Base-by-base conservation (phyloP, 2,888 invertebrate species). In the Heliconius aoede region DNA sequence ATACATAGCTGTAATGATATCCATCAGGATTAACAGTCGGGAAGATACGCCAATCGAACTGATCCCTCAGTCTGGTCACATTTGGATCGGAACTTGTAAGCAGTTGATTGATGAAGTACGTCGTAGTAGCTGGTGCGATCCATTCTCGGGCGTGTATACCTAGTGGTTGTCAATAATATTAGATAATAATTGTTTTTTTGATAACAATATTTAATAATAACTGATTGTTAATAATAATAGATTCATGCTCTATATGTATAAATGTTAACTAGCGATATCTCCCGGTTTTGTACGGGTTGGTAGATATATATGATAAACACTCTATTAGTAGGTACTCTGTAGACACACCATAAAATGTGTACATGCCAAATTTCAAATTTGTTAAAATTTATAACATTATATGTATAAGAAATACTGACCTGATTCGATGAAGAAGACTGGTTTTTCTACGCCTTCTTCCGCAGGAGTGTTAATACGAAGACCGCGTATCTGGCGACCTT, bases 1-100 rank as follows among this genome's bases (percentile, higher is more conserved):
- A 87, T 0, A 93, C 95, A 83, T 96, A 96, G 3, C 96, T 96
- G 87, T 96, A 96, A 61, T 95, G 96, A 85, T 96, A 97, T 24
- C 97, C 97, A 87, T 97, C 97, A 71, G 97, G 97, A 88, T 97
- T 97, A 80, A 96, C 95, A 9, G 96, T 95, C 0, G 97, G 97
- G 82, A 97, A 95, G 81, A 97, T 95, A 84, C 96, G 96, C 96
- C 97, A 97, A 83, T 97, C 96, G 85, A 95, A 95, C 76, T 89
- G 90, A 74, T 95, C 92, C 24, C 95, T 95, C 79, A 96, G 85
- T 4, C 85, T 81, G 26, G 88, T 87, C 21, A 96, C 86, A 1
- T 93, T 87, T 0, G 90, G 84, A 71, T 95, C 89, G 0, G 87
- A 82, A 82, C 95, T 96, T 71, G 95, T 95, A 76, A 96, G 84